These are phyloP conservation scores for Chelidonichthys spinosus DNA, from an alignment of 2,797 vertebrate species.

Conservation along the genomic window DNA sequence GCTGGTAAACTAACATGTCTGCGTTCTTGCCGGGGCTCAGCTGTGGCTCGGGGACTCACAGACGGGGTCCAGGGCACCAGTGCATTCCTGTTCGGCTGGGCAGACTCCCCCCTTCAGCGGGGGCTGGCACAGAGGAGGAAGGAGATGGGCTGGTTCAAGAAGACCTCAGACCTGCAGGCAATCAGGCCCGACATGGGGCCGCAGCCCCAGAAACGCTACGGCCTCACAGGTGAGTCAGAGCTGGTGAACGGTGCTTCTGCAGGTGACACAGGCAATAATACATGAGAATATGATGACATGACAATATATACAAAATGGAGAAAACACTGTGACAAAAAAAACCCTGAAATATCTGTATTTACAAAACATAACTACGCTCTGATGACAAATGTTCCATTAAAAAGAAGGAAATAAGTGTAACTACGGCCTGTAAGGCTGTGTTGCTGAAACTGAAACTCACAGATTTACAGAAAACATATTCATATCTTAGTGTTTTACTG, in stretches of 20 bases:
- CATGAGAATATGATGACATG: too few relatives aligned
- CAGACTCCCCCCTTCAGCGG: conserved; percentile 76
- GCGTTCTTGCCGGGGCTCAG: conserved; percentile 56
- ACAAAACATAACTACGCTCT: too few relatives aligned
- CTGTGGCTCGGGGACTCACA: conserved; percentile 78
- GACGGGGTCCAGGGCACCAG: conserved; percentile 76
- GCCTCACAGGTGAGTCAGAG: conserved; percentile 82
- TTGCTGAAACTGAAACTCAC: neutral
- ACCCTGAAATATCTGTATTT: too few relatives aligned
- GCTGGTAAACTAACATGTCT: conserved; percentile 14
- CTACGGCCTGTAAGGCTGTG: neutral
- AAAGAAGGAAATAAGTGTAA: neutral
- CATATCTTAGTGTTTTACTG: neutral
- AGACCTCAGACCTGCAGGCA: conserved; percentile 53
- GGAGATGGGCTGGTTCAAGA: conserved; percentile 85
- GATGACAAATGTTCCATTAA: too few relatives aligned
- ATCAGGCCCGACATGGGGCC: conserved; percentile 79
- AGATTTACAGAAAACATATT: neutral
- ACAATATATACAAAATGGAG: too few relatives aligned
- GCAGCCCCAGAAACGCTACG: conserved; percentile 69
- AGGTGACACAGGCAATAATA: too few relatives aligned
- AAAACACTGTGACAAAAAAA: too few relatives aligned
- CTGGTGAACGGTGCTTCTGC: too few relatives aligned
- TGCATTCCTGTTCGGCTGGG: conserved; percentile 86
- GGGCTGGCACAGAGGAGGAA: conserved; percentile 85